Evolutionary conservation across 2,888 invertebrate species (phyloP), one percentile per base, ranked within the genome.

Genomic region (Calameuta pallipes): DNA sequence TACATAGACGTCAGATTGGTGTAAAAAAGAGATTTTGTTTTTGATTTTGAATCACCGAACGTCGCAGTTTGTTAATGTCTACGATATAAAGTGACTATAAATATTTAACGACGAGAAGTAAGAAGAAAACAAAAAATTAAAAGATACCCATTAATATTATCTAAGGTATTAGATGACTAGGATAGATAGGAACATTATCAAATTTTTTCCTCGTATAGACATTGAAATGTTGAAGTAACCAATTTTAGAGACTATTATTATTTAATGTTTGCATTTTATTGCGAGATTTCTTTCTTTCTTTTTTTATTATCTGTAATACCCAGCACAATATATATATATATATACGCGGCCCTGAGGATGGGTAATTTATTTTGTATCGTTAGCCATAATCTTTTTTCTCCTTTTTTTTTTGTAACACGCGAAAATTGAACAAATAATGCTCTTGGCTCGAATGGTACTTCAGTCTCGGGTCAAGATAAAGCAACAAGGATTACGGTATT

Each of bases 101-200:
- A 75, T 31, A 68, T 56, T 75, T 56, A n/a, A 56, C 68, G 33
- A 69, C 30, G 33, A 75, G 41, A 30, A 68, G 23, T 41, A 56
- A 2, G 6, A 80, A 33, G 33, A 75, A 80, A 77, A n/a, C n/a
- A 77, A 76, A 77, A 56, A 77, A 78, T 73, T 36, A 35, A 74
- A 74, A 36, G 37, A 74, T 35, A 77, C 77, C 75, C 79, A 82
- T 79, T 83, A 82, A 83, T 84, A 85, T 84, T 83, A 82, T 84
- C 83, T 88, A 86, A 85, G 79, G 80, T 86, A 85, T 85, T 23
- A 87, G 85, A 84, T 83, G 82, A 87, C 80, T 90, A 90, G 90
- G 80, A 84, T 90, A 90, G 90, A 87, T 90, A 91, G 90, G 89
- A 56, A 87, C 85, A 87, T 89, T 89, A 90, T 90, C 84, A 89